These are phyloP conservation scores for Pionites leucogaster DNA, from an alignment of 2,113 vertebrate genomes.

Conservation along the genomic window DNA sequence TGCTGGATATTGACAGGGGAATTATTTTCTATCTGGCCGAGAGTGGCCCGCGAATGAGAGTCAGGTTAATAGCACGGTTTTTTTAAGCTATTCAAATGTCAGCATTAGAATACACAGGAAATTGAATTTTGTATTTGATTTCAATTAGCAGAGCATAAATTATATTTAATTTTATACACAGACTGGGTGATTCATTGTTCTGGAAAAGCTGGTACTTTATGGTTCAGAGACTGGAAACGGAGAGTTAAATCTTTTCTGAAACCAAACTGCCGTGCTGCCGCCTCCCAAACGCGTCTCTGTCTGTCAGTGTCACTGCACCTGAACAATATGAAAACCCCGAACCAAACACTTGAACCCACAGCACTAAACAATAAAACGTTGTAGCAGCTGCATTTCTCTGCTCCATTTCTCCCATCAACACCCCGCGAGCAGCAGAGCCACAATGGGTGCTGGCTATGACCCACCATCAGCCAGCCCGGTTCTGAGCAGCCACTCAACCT, in stretches of 20 bases:
- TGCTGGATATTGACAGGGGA: neutral
- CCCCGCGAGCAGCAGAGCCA: rapidly evolving
- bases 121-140: conserved; percentile 78
- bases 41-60: neutral
- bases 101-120: conserved; percentile 58
- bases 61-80: conserved; percentile 35
- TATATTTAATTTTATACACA: conserved; percentile 71
- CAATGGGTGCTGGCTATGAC: rapidly evolving
- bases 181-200: conserved; percentile 61
- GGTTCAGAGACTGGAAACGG: conserved; percentile 41
- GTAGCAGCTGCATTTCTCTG: neutral
- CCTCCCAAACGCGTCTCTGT: neutral
- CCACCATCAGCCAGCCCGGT: rapidly evolving
- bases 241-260: neutral
- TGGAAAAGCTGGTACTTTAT: conserved; percentile 40
- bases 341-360: neutral
- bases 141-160: conserved; percentile 79
- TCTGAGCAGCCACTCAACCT: too few species aligned
- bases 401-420: neutral
- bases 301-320: conserved; percentile 41
- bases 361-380: conserved; percentile 55
- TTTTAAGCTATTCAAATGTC: conserved; percentile 44
- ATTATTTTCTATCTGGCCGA: conserved; percentile 14
- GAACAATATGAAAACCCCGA: neutral
- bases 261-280: neutral